Evolutionary conservation across 1,140 invertebrate genomes (phyloP).

Genomic region (Onthophagus taurus): DNA sequence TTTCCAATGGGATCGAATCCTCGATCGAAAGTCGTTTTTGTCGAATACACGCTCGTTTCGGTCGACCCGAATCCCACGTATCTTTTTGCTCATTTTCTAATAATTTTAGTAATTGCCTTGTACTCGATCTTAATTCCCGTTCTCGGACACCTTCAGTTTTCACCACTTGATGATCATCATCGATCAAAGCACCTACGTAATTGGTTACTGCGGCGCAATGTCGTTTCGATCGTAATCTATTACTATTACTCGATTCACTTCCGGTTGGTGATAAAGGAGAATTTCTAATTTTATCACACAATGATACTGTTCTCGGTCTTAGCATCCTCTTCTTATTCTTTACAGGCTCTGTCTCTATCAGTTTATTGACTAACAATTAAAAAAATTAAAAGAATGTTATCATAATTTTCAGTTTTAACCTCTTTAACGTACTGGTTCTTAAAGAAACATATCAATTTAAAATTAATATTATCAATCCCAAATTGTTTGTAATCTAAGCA

Average conservation of each 20-base stretch:
- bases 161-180: slow-evolving; percentile 27
- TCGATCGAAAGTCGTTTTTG: slow-evolving; percentile 45
- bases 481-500: too few species aligned
- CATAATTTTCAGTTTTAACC: too few species aligned
- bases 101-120: slow-evolving; percentile 8
- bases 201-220: slow-evolving; percentile 20
- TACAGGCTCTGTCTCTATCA: slow-evolving; percentile 20
- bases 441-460: too few species aligned
- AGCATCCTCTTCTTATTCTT: slow-evolving; percentile 24
- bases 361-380: too few species aligned
- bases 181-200: slow-evolving; percentile 25
- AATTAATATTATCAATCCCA: too few species aligned
- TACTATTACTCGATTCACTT: slow-evolving; percentile 25
- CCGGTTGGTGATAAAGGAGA: slow-evolving; percentile 22
- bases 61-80: slow-evolving; percentile 33
- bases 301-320: slow-evolving; percentile 24
- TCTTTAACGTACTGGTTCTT: too few species aligned
- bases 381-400: too few species aligned
- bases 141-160: slow-evolving; percentile 18
- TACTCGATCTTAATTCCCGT: slow-evolving; percentile 18
- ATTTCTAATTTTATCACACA: slow-evolving; percentile 24
- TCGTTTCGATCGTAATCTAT: slow-evolving; percentile 28
- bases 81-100: slow-evolving; percentile 17
- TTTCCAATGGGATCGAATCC: slow-evolving; percentile 48
- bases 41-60: slow-evolving; percentile 33